Evolutionary conservation across 2,888 invertebrate species (phyloP).

Genomic region (Pteria penguin): DNA sequence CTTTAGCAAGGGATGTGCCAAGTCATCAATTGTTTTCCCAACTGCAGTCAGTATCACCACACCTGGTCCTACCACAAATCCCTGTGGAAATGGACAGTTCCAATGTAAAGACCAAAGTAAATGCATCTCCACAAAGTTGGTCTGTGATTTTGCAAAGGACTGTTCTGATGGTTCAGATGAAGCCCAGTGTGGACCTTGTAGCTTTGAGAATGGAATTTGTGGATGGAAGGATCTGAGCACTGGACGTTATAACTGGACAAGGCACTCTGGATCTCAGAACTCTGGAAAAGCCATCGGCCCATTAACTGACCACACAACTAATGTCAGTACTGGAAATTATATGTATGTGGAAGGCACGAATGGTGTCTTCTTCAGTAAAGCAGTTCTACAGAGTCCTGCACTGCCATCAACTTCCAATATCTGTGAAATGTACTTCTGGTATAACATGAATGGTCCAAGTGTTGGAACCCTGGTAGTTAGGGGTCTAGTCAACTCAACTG

Average conservation of each 20-base stretch:
- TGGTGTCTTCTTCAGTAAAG: constrained; percentile 59
- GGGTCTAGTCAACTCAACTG: constrained; percentile 49
- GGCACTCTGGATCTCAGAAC: constrained; percentile 49
- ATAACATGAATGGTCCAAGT: constrained; percentile 66
- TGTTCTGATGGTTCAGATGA: constrained; percentile 72
- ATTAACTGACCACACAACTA: constrained; percentile 57
- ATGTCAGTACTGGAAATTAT: constrained; percentile 62
- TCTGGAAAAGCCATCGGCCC: constrained; percentile 58
- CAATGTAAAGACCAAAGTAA: constrained; percentile 58
- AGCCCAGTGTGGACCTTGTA: constrained; percentile 71
- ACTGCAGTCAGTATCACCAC: constrained; percentile 57
- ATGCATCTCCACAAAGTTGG: constrained; percentile 61
- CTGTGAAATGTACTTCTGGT: constrained; percentile 72
- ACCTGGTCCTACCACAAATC: constrained; percentile 52
- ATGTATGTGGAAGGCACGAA: constrained; percentile 63
- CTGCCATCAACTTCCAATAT: constrained; percentile 58
- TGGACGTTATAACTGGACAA: constrained; percentile 69
- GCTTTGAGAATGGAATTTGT: constrained; percentile 72
- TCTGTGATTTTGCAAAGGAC: constrained; percentile 70
- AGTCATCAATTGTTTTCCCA: constrained; percentile 54
- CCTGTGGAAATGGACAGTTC: constrained; percentile 57
- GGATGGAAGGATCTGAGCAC: constrained; percentile 71
- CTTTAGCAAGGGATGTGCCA: constrained; percentile 65
- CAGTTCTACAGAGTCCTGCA: constrained; percentile 63
- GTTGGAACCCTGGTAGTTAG: constrained; percentile 56